Percentiles rank a stretch among this genome's conserved stretches.
Conservation (phyloP, 2,888 invertebrate species). For the Fabriciana adippe region DNA sequence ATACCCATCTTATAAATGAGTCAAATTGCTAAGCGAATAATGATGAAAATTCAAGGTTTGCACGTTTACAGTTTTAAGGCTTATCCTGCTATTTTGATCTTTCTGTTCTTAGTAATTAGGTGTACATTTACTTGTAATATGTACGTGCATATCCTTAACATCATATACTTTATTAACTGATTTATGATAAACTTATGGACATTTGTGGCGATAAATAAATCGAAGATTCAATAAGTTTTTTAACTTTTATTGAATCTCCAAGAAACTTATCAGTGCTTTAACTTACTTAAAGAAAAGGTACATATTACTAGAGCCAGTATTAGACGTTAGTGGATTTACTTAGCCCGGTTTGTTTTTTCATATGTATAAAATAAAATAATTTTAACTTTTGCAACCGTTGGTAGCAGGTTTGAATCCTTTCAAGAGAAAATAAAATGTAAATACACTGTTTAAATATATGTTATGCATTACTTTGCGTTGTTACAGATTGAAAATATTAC, state of each 20-base stretch:
- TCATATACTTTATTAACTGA: background rate
- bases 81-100: too few relatives aligned
- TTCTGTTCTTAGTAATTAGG: too few relatives aligned
- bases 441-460: too few relatives aligned
- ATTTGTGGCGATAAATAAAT: slow-evolving; percentile 62
- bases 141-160: background rate
- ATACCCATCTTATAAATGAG: too few relatives aligned
- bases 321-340: slow-evolving; percentile 10
- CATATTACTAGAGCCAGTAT: slow-evolving; percentile 31
- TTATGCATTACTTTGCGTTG: background rate
- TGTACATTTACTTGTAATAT: background rate
- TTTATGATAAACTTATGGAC: slow-evolving; percentile 16
- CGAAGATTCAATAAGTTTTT: slow-evolving; percentile 61
- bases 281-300: slow-evolving; percentile 37
- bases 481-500: background rate
- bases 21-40: too few relatives aligned
- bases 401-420: too few relatives aligned
- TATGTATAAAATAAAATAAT: too few relatives aligned
- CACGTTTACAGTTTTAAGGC: too few relatives aligned
- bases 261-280: slow-evolving; percentile 62
- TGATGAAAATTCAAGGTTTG: too few relatives aligned
- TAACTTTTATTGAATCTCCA: slow-evolving; percentile 63
- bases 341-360: too few relatives aligned
- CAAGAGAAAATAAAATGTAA: too few relatives aligned
- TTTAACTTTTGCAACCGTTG: too few relatives aligned